Base-by-base conservation (phyloP, 2,797 vertebrate species). In the Sebastes hubbsi region DNA sequence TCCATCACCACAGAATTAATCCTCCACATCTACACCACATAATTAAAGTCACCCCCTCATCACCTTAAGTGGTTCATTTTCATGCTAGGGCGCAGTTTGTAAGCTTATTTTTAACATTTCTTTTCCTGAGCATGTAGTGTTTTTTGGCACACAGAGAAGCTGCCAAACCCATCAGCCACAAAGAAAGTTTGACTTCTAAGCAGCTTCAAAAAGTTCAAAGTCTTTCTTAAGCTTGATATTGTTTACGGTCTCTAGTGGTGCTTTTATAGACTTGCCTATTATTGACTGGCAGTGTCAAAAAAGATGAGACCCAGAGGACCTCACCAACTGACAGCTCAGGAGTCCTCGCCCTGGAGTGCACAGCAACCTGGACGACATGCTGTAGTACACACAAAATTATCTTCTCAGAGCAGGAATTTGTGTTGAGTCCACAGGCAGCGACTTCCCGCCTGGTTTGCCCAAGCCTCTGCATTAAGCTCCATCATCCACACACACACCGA, bases 321-420 rank as follows among this genome's bases (percentile, higher is more conserved):
- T 78, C 22, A 10, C 16, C 16, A 55, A 14, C 59, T 66, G 69
- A 75, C 84, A 71, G 70, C 80, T 62, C 1, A 2, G 62, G 52
- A 18, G 67, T 18, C 38, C n/a, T 4, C 8, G 13, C 62, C 71
- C 24, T 20, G 4, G 2, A 32, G 65, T 38, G 49, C 32, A 22
- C 14, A 24, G 69, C 30, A 25, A 27, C 54, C 65, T 76, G 52
- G 62, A 81, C n/a, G 9, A 49, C 38, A 8, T 36, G 34, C 61
- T 52, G 22, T 11, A 11, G 32, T 29, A 22, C 68, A 64, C 59
- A 63, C 54, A 75, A 18, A 81, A 78, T 80, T 59, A 89, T 89
- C 78, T 80, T 69, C 52, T 29, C 74, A 46, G 38, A 80, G 55
- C 77, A 73, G 72, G 64, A 86, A 55, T 78, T 49, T 88, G 34